Evolutionary conservation across 2,888 invertebrate species (phyloP).

Genomic region (Drosophila longiperda): DNA sequence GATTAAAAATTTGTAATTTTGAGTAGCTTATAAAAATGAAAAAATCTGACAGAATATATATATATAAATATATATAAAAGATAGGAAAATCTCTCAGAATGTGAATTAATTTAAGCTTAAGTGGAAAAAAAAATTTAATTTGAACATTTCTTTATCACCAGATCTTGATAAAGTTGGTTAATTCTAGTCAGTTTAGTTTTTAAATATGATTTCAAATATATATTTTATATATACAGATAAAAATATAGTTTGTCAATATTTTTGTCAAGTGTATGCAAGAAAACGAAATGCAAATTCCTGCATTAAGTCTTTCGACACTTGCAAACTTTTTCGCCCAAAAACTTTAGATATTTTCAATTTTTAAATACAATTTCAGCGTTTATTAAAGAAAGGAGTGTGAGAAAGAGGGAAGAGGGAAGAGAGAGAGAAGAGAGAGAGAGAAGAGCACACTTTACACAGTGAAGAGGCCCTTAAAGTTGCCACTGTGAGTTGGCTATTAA

Average conservation of each 20-base stretch:
- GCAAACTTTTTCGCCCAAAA: constrained; percentile 41
- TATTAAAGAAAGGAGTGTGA: constrained; percentile 5
- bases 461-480: constrained; percentile 24
- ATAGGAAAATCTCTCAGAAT: background rate
- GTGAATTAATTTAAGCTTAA: background rate
- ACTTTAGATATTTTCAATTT: constrained; percentile 43
- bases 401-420: background rate
- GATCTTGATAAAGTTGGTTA: background rate
- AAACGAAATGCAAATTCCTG: constrained; percentile 49
- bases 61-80: background rate
- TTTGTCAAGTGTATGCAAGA: constrained; percentile 5
- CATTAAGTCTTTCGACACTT: constrained; percentile 67
- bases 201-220: background rate
- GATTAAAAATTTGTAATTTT: background rate
- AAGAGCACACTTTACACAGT: background rate
- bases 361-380: constrained; percentile 43
- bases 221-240: background rate
- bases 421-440: background rate
- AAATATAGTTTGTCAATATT: too few relatives aligned
- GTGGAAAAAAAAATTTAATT: background rate
- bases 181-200: background rate
- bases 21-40: background rate
- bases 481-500: constrained; percentile 32
- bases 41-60: background rate
- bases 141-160: background rate